Evolutionary conservation across 2,888 invertebrate genomes (phyloP).

Genomic region (Papilio demoleus): DNA sequence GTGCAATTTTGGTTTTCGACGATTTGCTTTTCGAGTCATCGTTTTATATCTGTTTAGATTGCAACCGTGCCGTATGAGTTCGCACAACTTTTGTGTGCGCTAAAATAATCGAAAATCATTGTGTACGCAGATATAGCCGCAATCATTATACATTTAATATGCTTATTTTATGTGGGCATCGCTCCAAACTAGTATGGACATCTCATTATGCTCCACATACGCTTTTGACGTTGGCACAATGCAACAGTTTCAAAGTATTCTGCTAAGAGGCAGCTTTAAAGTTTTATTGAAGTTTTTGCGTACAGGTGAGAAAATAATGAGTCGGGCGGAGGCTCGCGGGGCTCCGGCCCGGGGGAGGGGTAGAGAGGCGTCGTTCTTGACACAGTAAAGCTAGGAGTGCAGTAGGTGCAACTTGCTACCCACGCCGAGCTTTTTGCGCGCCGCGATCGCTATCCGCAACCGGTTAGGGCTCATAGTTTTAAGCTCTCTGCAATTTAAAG

Average conservation of each 20-base stretch:
- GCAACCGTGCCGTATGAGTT: neutral
- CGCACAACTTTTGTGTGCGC: neutral
- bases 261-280: constrained; percentile 6
- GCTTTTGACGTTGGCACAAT: constrained; percentile 11
- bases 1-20: constrained; percentile 63
- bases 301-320: constrained; percentile 52
- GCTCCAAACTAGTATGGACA: neutral
- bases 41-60: constrained; percentile 44
- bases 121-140: neutral
- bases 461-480: constrained; percentile 52
- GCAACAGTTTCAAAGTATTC: neutral
- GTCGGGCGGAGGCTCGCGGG: constrained; percentile 48
- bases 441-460: constrained; percentile 61
- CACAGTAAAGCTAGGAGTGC: constrained; percentile 84
- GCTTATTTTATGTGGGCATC: neutral
- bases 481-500: constrained; percentile 34
- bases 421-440: constrained; percentile 79
- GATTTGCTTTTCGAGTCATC: constrained; percentile 58
- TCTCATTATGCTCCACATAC: constrained; percentile 12
- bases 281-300: constrained; percentile 45
- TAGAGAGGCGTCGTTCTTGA: constrained; percentile 82
- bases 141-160: neutral
- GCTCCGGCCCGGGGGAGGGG: constrained; percentile 56
- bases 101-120: neutral
- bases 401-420: constrained; percentile 77